Conservation (phyloP, 2,797 vertebrate genomes). For the Falco columbarius region DNA sequence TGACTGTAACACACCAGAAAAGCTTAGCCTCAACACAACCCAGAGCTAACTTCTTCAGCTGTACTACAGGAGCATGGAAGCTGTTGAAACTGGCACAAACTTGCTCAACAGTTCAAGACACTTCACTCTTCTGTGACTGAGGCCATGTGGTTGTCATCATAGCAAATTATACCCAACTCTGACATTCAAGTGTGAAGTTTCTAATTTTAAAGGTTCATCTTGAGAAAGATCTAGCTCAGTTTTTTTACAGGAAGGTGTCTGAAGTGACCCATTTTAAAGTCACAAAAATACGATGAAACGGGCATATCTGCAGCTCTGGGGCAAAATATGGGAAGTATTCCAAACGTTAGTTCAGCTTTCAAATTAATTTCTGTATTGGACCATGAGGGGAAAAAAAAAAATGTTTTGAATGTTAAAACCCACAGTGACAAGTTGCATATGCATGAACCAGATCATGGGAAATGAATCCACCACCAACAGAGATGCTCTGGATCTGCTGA, state of each 20-base stretch:
- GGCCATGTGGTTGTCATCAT: background rate
- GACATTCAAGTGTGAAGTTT: background rate
- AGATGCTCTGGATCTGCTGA: background rate
- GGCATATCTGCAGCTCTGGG: background rate
- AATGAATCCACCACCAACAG: background rate
- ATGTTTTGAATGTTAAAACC: background rate
- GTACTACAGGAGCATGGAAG: background rate
- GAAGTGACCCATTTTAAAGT: background rate
- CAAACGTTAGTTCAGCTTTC: background rate
- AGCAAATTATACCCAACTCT: background rate
- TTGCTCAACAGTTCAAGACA: background rate
- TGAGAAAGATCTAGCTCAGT: background rate
- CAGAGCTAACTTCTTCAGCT: background rate
- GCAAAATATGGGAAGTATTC: background rate
- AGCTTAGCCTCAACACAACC: background rate
- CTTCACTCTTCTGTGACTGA: background rate
- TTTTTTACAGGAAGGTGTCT: background rate
- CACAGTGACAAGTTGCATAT: background rate
- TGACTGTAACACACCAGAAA: background rate
- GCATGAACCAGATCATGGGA: background rate
- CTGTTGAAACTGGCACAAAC: background rate
- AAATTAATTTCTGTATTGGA: background rate
- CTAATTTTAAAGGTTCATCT: constrained; percentile 10
- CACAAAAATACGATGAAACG: background rate
- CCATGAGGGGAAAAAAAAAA: background rate